A percentile compares a stretch with the other conserved stretches of the same genome.
phyloP scores from a whole-genome alignment of 2,888 invertebrate genomes.

The Parnassius apollo region DNA sequence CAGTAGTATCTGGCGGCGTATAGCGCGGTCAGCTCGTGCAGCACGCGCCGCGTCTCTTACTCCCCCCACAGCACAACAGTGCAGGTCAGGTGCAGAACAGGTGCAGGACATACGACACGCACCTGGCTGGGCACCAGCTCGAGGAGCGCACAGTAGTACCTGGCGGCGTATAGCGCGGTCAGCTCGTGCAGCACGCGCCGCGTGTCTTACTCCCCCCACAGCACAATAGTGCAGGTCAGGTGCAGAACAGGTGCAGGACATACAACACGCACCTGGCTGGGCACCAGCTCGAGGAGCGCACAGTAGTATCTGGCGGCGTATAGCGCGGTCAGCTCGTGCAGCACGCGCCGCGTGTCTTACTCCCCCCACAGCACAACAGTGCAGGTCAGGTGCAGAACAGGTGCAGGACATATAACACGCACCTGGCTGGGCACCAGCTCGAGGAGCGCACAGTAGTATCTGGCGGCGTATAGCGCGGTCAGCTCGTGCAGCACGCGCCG shows the following conservation, averaged over 20 bases:
- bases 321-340: constrained; percentile 89
- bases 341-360: constrained; percentile 88
- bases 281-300: constrained; percentile 88
- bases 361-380: constrained; percentile 81
- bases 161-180: constrained; percentile 88
- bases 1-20: too few relatives aligned
- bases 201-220: constrained; percentile 89
- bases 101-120: background rate
- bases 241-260: too few relatives aligned
- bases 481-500: constrained; percentile 90
- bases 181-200: constrained; percentile 90
- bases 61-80: too few relatives aligned
- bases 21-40: too few relatives aligned
- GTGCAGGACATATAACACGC: background rate
- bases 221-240: too few relatives aligned
- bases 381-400: too few relatives aligned
- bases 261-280: constrained; percentile 82
- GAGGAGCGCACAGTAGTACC: constrained; percentile 93
- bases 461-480: constrained; percentile 88
- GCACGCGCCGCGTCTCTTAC: too few relatives aligned
- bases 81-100: too few relatives aligned
- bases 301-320: constrained; percentile 94
- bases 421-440: constrained; percentile 90
- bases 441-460: constrained; percentile 93
- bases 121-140: constrained; percentile 90